Percentiles rank a stretch among this genome's conserved stretches.
Conservation (phyloP, 2,113 vertebrate species). For the Phainopepla nitens region DNA sequence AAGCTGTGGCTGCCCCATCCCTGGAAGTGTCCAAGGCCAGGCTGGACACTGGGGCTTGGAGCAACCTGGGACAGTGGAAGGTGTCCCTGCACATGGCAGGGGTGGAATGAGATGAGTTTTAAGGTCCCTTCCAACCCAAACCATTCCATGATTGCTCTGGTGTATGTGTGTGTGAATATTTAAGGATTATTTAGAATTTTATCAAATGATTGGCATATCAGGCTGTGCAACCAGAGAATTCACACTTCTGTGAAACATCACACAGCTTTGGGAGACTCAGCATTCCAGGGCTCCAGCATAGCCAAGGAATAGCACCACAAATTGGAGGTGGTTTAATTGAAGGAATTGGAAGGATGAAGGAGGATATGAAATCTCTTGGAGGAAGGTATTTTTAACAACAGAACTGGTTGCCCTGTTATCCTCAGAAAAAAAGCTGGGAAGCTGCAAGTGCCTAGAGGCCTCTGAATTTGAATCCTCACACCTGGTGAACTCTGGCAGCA, state of each 20-base stretch:
- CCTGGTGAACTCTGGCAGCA: background rate
- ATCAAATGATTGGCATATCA: background rate
- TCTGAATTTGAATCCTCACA: background rate
- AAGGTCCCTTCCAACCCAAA: background rate
- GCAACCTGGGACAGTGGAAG: fast-evolving
- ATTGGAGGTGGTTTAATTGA: background rate
- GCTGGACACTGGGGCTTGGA: fast-evolving
- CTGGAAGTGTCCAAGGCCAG: background rate
- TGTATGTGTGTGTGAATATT: background rate
- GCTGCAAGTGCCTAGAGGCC: background rate
- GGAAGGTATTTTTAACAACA: background rate
- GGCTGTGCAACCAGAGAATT: background rate
- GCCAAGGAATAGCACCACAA: background rate
- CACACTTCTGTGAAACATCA: background rate
- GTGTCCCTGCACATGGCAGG: background rate
- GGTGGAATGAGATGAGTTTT: fast-evolving
- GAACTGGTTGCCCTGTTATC: background rate
- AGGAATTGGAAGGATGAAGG: background rate
- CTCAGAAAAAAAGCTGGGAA: background rate
- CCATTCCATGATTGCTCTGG: background rate
- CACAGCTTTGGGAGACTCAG: background rate
- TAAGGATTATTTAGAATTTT: background rate
- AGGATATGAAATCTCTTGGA: background rate
- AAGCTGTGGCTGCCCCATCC: background rate
- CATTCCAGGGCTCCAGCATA: background rate